Evolutionary conservation across 1,140 invertebrate genomes (phyloP), one percentile per base, ranked within the genome.

Genomic region (Charaxes varanes): DNA sequence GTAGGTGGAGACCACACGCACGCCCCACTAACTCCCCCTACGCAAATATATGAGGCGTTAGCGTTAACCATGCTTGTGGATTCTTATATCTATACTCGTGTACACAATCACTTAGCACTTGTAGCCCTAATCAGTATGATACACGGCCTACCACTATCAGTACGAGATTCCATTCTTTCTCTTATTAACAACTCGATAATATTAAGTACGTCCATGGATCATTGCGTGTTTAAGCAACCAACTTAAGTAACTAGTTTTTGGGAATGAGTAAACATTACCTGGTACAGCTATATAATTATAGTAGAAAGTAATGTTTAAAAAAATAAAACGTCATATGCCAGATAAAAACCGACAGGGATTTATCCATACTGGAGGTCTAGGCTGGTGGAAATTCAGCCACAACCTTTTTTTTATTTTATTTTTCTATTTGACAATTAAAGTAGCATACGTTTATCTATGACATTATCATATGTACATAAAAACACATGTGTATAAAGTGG

Each of bases 1-100:
- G 54, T 68, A 46, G 59, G 54, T 31, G 36, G 50, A 51, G 74
- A 78, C 70, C 74, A 76, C 74, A 82, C 76, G 62, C 78, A 53
- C 50, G 53, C 47, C 46, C 35, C 54, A 37, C 53, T 45, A 61
- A 61, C 38, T 45, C 52, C 48, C 60, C 63, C 63, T 67, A 60
- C 55, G 60, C 65, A 80, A 80, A 74, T 65, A 76, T 36, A 47
- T 23, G 37, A 60, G 62, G 63, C 70, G 64, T 76, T 53, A 48
- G 54, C 51, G 42, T 48, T 48, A 41, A 48, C 52, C 54, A 33
- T 53, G 51, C 56, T 56, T 48, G 57, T 53, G 41, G 54, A 46
- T 47, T 34, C 56, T 44, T 52, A 49, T 62, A 35, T 42, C 55
- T 53, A 59, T 53, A 44, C 46, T 37, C 63, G 56, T 78, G 52